A percentile compares a stretch with the other conserved stretches of the same genome.
phyloP scores from a whole-genome alignment of 2,797 vertebrate genomes.

The Columba guinea region DNA sequence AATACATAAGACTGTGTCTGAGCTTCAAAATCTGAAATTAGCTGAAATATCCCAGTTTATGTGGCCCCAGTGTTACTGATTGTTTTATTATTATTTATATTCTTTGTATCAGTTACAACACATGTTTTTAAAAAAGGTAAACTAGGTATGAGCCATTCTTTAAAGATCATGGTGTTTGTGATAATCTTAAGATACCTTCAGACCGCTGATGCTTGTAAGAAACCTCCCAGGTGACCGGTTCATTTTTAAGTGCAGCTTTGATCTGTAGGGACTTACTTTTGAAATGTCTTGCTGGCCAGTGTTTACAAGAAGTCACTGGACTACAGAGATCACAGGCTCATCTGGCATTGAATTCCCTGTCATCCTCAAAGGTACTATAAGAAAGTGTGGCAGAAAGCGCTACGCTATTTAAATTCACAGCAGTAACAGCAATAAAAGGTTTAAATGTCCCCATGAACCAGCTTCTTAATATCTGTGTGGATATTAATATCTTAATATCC shows the following conservation, averaged over 20 bases:
- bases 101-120: background rate
- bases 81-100: background rate
- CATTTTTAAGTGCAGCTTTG: background rate
- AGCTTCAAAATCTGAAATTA: background rate
- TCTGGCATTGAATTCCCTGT: background rate
- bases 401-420: slow-evolving; percentile 34
- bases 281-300: background rate
- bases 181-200: background rate
- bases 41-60: background rate
- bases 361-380: background rate
- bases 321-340: background rate
- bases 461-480: background rate
- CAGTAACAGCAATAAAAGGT: slow-evolving; percentile 17
- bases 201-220: background rate
- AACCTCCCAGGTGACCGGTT: background rate
- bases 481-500: slow-evolving; percentile 26
- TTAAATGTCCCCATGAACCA: slow-evolving; percentile 16
- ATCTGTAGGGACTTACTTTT: background rate
- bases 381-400: background rate
- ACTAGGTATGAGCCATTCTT: background rate
- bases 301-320: background rate
- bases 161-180: background rate
- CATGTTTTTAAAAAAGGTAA: background rate
- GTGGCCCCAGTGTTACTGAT: background rate
- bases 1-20: background rate